These are phyloP conservation scores for Charadrius vociferus DNA, from an alignment of 2,113 vertebrate genomes.

Conservation along the genomic window DNA sequence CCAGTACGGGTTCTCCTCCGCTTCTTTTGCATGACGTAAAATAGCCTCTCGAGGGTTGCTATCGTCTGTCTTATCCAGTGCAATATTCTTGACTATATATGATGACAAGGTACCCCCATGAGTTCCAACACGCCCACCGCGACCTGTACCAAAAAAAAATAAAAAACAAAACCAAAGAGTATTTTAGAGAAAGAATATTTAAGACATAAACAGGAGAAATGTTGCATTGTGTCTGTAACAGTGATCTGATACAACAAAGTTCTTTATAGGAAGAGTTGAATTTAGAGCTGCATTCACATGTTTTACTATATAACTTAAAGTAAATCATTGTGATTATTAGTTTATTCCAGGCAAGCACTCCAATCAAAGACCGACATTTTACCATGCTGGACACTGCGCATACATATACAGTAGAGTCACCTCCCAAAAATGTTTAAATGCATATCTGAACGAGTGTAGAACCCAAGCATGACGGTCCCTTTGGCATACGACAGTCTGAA, in stretches of 20 bases:
- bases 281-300: neutral
- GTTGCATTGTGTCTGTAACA: neutral
- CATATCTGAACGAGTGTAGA: neutral
- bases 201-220: neutral
- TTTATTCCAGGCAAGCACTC: neutral
- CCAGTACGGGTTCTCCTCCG: constrained; percentile 93
- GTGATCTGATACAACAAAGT: neutral
- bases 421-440: neutral
- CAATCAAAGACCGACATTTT: neutral
- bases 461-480: neutral
- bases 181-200: neutral
- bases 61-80: constrained; percentile 95
- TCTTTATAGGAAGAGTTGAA: neutral
- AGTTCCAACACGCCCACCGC: constrained; percentile 93
- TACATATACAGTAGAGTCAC: fast-evolving
- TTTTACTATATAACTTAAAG: neutral
- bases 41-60: constrained; percentile 97
- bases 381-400: neutral
- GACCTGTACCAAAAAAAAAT: constrained; percentile 75
- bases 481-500: neutral
- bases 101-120: constrained; percentile 95
- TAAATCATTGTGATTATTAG: neutral
- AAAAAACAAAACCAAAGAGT: too few relatives aligned
- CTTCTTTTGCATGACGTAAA: constrained; percentile 91
- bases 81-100: constrained; percentile 98